Evolutionary conservation across 2,797 vertebrate genomes (phyloP).

Genomic region (Macropodus opercularis): DNA sequence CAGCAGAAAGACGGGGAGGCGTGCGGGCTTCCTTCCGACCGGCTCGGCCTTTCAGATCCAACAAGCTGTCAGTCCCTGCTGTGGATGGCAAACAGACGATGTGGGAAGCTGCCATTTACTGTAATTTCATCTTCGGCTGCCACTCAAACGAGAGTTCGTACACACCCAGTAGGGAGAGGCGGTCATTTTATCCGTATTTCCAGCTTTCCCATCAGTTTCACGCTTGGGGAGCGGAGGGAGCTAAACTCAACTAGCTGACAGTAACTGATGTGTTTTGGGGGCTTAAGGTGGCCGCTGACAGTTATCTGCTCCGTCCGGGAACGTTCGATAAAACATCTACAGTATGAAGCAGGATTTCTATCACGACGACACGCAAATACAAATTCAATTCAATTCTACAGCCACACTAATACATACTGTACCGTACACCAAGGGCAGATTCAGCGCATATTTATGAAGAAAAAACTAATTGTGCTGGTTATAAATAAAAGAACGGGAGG

Average conservation of each 20-base stretch:
- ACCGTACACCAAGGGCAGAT: too few relatives aligned
- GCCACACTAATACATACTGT: too few relatives aligned
- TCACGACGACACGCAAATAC: background rate
- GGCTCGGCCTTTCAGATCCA: constrained; percentile 24
- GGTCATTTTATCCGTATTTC: constrained; percentile 26
- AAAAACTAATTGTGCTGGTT: constrained; percentile 52
- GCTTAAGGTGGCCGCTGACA: background rate
- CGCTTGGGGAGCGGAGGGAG: too few relatives aligned
- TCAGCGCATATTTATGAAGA: constrained; percentile 46
- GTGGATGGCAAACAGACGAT: constrained; percentile 24
- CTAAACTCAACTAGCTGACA: constrained; percentile 16
- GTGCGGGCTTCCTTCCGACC: constrained; percentile 40
- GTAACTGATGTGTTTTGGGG: background rate
- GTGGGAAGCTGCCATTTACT: constrained; percentile 41
- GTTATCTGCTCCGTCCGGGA: constrained; percentile 17
- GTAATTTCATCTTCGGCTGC: constrained; percentile 39
- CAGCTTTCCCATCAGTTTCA: constrained; percentile 13
- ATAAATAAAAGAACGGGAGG: constrained; percentile 64
- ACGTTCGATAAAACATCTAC: constrained; percentile 12
- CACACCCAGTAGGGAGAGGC: constrained; percentile 17
- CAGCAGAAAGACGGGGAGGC: constrained; percentile 36
- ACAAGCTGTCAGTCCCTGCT: constrained; percentile 46
- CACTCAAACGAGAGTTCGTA: constrained; percentile 18
- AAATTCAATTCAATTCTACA: too few relatives aligned
- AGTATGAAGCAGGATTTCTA: too few relatives aligned